Evolutionary conservation across 2,888 invertebrate species (phyloP).

Genomic region (Xylophagus ater): DNA sequence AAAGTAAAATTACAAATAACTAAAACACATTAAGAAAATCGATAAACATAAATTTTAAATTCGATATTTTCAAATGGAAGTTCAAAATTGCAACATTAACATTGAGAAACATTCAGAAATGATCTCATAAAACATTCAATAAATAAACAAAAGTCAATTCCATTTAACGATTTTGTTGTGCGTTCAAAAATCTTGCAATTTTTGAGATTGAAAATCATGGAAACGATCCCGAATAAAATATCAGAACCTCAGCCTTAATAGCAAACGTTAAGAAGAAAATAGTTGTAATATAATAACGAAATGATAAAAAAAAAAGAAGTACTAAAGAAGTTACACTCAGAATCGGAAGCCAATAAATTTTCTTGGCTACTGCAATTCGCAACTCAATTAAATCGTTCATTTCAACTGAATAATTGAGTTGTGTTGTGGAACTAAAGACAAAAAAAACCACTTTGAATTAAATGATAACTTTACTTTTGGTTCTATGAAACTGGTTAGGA

Average conservation of each 20-base stretch:
- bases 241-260: conserved; percentile 2
- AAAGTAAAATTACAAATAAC: conserved; percentile 12
- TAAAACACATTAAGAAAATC: conserved; percentile 10
- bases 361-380: conserved; percentile 11
- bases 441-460: too few species aligned
- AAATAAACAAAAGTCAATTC: conserved; percentile 12
- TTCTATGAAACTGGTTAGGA: too few species aligned
- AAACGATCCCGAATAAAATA: not conserved
- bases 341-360: conserved; percentile 11
- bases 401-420: conserved; percentile 12
- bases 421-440: too few species aligned
- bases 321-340: too few species aligned
- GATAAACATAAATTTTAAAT: conserved; percentile 10
- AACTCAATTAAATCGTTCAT: conserved; percentile 12
- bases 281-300: not conserved
- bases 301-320: not conserved
- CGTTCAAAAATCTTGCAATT: not conserved
- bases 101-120: conserved; percentile 10
- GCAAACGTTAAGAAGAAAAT: conserved; percentile 1
- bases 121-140: conserved; percentile 13
- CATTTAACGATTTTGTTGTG: conserved; percentile 5
- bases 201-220: not conserved
- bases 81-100: conserved; percentile 2
- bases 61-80: not conserved
- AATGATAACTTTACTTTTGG: too few species aligned